These are phyloP conservation scores for Calephelis virginiensis DNA, from an alignment of 1,140 invertebrate genomes.

Conservation along the genomic window DNA sequence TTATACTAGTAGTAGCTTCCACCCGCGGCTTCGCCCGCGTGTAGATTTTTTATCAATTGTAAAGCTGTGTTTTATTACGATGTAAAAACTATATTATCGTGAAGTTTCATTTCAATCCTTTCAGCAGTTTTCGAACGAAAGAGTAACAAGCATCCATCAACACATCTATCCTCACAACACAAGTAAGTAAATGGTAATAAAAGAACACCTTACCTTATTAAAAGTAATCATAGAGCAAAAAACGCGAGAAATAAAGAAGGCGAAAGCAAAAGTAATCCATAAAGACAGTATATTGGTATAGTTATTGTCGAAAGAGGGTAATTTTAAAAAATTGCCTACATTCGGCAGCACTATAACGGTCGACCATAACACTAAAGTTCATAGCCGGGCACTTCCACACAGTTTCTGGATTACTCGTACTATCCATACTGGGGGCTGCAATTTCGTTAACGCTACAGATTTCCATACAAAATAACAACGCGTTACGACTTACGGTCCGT, in stretches of 20 bases:
- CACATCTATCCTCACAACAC: too few species aligned
- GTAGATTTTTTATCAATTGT: too few species aligned
- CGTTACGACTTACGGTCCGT: conserved; percentile 2
- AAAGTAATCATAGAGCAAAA: conserved; percentile 23
- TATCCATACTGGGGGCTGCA: conserved; percentile 54
- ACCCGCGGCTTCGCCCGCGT: too few species aligned
- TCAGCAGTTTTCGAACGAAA: too few species aligned
- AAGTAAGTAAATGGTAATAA: too few species aligned
- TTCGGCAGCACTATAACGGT: conserved; percentile 63
- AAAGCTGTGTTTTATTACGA: too few species aligned
- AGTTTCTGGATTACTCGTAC: conserved; percentile 61
- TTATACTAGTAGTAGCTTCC: too few species aligned
- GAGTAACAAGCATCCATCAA: too few species aligned
- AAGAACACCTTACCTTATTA: neutral
- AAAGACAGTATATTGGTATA: conserved; percentile 72
- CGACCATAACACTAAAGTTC: conserved; percentile 73
- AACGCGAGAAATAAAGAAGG: conserved; percentile 36
- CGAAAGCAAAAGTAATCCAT: conserved; percentile 62
- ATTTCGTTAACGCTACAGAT: conserved; percentile 62
- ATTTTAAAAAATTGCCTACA: conserved; percentile 73
- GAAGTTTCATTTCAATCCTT: too few species aligned
- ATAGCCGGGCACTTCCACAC: conserved; percentile 60
- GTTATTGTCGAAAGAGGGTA: conserved; percentile 57
- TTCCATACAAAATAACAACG: conserved; percentile 47
- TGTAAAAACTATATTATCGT: too few species aligned